Base-by-base conservation (phyloP, 1,140 invertebrate species). In the Zophobas morio region DNA sequence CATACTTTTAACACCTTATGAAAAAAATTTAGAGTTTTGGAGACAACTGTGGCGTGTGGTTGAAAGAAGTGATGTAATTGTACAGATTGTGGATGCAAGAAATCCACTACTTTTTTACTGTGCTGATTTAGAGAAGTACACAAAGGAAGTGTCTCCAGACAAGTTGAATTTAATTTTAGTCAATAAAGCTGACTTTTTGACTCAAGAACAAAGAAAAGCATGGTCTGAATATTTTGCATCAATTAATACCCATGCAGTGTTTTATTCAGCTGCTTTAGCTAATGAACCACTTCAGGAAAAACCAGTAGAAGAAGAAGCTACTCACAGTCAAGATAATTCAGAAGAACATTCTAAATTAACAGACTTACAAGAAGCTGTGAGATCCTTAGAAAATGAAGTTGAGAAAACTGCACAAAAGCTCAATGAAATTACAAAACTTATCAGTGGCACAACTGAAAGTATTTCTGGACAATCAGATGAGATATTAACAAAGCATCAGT, bases 1-100 rank as follows among this genome's bases (percentile, higher is more conserved):
- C 5, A 85, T 99, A 1, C 87, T 95, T 0, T 86, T 99, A 71
- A 99, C 98, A 1, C 99, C 98, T 0, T 99, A 98, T 88, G 99
- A 99, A 84, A 96, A 97, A 83, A 99, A 99, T 88, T 86, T 99
- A 6, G 97, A 99, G 85, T 96, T 99, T 82, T 99, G 99, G 99
- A 90, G 97, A 57, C 98, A 99, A 86, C 86, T 99, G 1, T 99
- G 99, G 99, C 90, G 98, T 80, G 98, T 99, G 1, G 91, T 99
- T 35, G 99, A 99, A 85, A 92, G 95, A 79, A 98, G 97, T 86
- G 96, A 99, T 88, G 90, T 99, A 36, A 88, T 99, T 35, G 92
- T 99, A 6, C 97, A 99, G 86, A 97, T 99, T 81, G 93, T 99
- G 0, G 99, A 99, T 90, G 97, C 96, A 0, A 90, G 99, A 81